Evolutionary conservation across 2,113 vertebrate genomes (phyloP), one percentile per base, ranked within the genome.

Genomic region (Eulemur rufifrons): DNA sequence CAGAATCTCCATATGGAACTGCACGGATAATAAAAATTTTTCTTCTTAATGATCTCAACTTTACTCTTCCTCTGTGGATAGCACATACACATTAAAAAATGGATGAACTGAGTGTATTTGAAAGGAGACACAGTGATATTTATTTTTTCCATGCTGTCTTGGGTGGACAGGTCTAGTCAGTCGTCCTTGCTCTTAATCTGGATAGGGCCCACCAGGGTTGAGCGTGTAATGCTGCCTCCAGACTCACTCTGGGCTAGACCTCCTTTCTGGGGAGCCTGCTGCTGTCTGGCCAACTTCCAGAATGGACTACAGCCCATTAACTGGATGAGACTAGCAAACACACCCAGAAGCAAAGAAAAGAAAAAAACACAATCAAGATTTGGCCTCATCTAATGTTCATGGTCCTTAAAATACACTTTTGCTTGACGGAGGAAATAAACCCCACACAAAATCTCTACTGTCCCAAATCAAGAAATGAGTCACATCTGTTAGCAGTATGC

Each of bases 11-110:
- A 18, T 3, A 7, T 2, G 54, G 92, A 83, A n/a, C 85, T 17
- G 66, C 50, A 8, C 0, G 5, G 52, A 45, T 17, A n/a, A 50
- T 23, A 56, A 59, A 50, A 14, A 27, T 18, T 71, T 45, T 96
- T 76, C 97, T 84, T 69, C 66, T 69, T 76, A 61, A 88, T 7
- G 21, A 86, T 29, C 59, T 61, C 87, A 50, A 39, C 86, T 73
- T 23, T 13, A 52, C 66, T 39, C 81, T 76, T 86, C 54, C 82
- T 88, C 66, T 84, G 50, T 29, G 54, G 66, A 54, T 2, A 69
- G 73, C 77, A 76, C 6, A 14, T 13, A 25, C 89, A 83, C 61
- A 6, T 50, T 61, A 66, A 87, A 74, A 63, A 86, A 76, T 1
- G 42, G 76, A 52, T 37, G 83, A 13, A 7, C 34, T 29, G 18